These are phyloP conservation scores for Candidula unifasciata DNA, from an alignment of 2,888 invertebrate genomes.

Conservation along the genomic window DNA sequence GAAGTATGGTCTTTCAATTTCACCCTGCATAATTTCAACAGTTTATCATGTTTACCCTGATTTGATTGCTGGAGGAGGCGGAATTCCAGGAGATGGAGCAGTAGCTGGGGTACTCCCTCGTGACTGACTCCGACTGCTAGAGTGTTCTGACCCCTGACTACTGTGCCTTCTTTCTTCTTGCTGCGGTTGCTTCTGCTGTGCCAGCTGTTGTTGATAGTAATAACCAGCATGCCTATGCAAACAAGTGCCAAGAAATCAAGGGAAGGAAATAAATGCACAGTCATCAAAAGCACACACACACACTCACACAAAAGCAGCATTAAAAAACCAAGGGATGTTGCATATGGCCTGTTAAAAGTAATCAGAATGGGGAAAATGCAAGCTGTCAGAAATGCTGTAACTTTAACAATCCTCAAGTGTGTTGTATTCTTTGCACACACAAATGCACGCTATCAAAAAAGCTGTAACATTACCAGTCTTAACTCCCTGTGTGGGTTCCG, in stretches of 20 bases:
- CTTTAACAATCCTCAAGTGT: no score
- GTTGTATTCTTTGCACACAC: no score
- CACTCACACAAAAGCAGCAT: no score
- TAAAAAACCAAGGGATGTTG: no score
- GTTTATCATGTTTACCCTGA: not conserved
- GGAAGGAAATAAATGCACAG: not conserved
- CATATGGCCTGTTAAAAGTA: no score
- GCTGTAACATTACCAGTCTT: no score
- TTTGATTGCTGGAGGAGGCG: not conserved
- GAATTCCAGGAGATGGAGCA: constrained; percentile 26
- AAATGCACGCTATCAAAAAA: no score
- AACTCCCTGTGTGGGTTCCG: no score
- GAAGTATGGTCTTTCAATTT: not conserved
- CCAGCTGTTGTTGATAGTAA: constrained; percentile 45
- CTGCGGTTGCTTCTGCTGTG: constrained; percentile 32
- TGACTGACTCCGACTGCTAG: constrained; percentile 28
- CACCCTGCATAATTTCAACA: not conserved
- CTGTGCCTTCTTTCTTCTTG: not conserved
- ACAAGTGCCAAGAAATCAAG: constrained; percentile 1
- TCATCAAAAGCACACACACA: not conserved
- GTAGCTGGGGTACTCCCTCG: constrained; percentile 27
- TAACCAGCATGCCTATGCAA: constrained; percentile 47
- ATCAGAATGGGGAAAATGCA: no score
- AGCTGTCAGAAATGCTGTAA: no score
- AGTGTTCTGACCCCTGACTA: not conserved